A percentile compares a stretch with the other conserved stretches of the same genome.
Evolutionary conservation across 2,888 invertebrate genomes (phyloP).

Genomic region (Latrodectus elegans): DNA sequence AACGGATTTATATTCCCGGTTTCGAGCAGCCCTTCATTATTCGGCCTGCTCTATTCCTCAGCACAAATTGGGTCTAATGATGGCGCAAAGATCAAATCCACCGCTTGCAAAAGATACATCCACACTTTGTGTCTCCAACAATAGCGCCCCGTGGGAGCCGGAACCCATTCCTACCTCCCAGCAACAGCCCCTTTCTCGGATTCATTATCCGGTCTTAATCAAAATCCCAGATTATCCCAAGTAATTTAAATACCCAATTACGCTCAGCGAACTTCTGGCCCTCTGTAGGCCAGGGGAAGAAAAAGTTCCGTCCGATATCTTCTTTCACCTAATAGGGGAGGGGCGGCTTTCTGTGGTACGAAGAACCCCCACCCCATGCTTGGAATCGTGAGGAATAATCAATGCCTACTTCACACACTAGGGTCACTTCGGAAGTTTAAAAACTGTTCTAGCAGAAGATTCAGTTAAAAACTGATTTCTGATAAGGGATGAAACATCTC

Average conservation of each 20-base stretch:
- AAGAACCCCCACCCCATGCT: slow-evolving; percentile 9
- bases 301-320: slow-evolving; percentile 3
- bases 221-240: slow-evolving; percentile 60
- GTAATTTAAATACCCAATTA: slow-evolving; percentile 69
- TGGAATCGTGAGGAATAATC: slow-evolving; percentile 21
- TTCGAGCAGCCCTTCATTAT: too few species aligned
- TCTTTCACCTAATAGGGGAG: slow-evolving; percentile 25
- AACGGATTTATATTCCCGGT: too few species aligned
- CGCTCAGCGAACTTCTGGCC: slow-evolving; percentile 7
- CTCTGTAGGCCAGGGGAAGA: not conserved
- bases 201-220: slow-evolving; percentile 65
- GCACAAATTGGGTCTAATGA: too few species aligned
- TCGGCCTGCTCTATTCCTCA: too few species aligned
- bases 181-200: not conserved
- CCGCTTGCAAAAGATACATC: too few species aligned
- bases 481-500: too few species aligned
- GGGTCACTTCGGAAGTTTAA: not conserved
- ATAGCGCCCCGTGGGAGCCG: too few species aligned
- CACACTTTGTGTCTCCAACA: too few species aligned
- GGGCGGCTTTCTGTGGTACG: slow-evolving; percentile 17
- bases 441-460: slow-evolving; percentile 3
- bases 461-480: not conserved
- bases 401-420: not conserved
- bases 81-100: too few species aligned
- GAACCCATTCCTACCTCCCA: not conserved